Evolutionary conservation across 2,113 vertebrate species (phyloP).

Genomic region (Mormyrus lacerda): DNA sequence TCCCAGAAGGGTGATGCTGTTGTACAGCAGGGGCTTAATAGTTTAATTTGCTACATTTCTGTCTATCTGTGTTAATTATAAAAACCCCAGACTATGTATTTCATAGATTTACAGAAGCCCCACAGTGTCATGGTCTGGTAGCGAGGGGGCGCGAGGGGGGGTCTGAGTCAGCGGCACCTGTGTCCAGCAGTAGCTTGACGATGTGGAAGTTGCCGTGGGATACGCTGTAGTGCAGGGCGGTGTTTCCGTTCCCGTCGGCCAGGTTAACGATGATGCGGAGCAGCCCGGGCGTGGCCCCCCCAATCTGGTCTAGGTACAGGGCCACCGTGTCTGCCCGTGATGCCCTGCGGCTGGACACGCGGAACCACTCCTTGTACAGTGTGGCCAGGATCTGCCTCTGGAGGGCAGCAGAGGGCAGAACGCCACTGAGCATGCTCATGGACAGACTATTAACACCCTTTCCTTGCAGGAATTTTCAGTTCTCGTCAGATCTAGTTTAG

Average conservation of each 20-base stretch:
- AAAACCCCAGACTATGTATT: not conserved
- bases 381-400: conserved; percentile 67
- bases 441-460: not conserved
- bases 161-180: conserved; percentile 57
- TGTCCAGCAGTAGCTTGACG: conserved; percentile 76
- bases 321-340: conserved; percentile 63
- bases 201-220: conserved; percentile 86
- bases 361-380: conserved; percentile 86
- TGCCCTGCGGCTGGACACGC: conserved; percentile 69
- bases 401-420: conserved; percentile 13
- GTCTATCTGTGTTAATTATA: not conserved
- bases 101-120: not conserved
- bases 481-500: not conserved
- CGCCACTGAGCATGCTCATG: not conserved
- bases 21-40: not conserved
- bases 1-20: not conserved
- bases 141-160: not conserved
- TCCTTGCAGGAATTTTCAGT: not conserved
- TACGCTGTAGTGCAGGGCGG: conserved; percentile 86
- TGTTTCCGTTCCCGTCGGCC: conserved; percentile 84
- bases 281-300: conserved; percentile 53
- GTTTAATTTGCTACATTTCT: not conserved
- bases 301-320: conserved; percentile 60
- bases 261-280: conserved; percentile 78
- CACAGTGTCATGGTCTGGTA: not conserved